Conservation (phyloP, 2,797 vertebrate genomes). For the Pelodytes ibericus region DNA sequence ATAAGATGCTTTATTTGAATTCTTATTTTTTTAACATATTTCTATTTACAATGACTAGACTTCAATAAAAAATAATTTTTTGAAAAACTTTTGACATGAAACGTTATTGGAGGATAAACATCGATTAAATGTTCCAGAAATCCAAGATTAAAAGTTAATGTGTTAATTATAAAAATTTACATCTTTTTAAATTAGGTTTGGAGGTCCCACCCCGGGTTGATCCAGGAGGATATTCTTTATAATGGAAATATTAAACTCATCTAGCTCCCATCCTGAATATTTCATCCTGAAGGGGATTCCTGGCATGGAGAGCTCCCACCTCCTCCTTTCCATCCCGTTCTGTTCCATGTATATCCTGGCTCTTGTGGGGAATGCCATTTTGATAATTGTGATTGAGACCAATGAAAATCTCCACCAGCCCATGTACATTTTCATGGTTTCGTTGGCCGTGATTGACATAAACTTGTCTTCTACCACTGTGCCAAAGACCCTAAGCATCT, state of each 20-base stretch:
- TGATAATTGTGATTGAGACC: background rate
- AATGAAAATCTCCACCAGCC: conserved; percentile 25
- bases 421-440: conserved; percentile 21
- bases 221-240: background rate
- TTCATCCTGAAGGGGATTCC: conserved; percentile 30
- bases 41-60: too few species aligned
- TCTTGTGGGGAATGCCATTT: conserved; percentile 12
- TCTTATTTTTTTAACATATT: too few species aligned
- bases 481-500: conserved; percentile 26
- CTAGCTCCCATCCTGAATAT: conserved; percentile 11
- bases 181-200: too few species aligned
- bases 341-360: conserved; percentile 26
- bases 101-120: too few species aligned
- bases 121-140: too few species aligned
- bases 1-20: too few species aligned
- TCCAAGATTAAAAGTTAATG: too few species aligned
- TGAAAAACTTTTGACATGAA: too few species aligned
- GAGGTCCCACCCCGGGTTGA: too few species aligned
- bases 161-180: too few species aligned
- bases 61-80: too few species aligned
- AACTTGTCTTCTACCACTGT: conserved; percentile 23
- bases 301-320: conserved; percentile 17
- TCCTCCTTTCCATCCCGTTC: conserved; percentile 26
- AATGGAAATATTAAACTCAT: background rate
- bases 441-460: conserved; percentile 9